Evolutionary conservation across 2,113 vertebrate species (phyloP).

Genomic region (Neoarius graeffei): DNA sequence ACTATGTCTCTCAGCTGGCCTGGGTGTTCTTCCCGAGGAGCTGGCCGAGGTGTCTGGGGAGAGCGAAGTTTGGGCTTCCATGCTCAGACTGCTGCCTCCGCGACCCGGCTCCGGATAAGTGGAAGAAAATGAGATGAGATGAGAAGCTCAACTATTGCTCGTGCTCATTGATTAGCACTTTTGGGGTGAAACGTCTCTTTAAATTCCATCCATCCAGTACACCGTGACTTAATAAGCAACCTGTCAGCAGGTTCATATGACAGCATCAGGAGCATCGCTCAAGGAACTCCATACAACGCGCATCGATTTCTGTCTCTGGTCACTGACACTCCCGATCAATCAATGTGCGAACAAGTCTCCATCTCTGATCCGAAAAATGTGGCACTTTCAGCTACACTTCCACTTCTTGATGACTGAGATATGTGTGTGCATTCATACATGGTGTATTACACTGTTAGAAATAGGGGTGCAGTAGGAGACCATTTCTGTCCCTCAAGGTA

Average conservation of each 20-base stretch:
- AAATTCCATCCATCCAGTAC: conserved; percentile 33
- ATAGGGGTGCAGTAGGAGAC: no score
- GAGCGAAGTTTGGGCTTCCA: no score
- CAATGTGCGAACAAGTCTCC: conserved; percentile 78
- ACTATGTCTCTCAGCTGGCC: no score
- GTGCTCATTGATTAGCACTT: neutral
- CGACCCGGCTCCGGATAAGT: no score
- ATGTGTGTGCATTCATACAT: neutral
- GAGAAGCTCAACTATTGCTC: neutral
- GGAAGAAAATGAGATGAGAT: no score
- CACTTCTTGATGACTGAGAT: neutral
- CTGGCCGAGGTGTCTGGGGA: no score
- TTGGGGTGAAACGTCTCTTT: neutral
- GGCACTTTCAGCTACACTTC: conserved; percentile 55
- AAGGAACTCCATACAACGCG: conserved; percentile 59
- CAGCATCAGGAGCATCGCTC: conserved; percentile 63
- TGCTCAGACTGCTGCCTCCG: no score
- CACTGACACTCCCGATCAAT: conserved; percentile 70
- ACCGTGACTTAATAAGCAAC: conserved; percentile 66
- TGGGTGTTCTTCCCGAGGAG: no score
- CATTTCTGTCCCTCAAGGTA: no score
- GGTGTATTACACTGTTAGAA: neutral
- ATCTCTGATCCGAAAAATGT: conserved; percentile 71
- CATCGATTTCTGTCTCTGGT: conserved; percentile 72
- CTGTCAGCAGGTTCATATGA: conserved; percentile 61